A percentile compares a stretch with the other conserved stretches of the same genome.
These are phyloP conservation scores for Cheirogaleus medius DNA, from an alignment of 2,113 vertebrate genomes.

Conservation along the genomic window DNA sequence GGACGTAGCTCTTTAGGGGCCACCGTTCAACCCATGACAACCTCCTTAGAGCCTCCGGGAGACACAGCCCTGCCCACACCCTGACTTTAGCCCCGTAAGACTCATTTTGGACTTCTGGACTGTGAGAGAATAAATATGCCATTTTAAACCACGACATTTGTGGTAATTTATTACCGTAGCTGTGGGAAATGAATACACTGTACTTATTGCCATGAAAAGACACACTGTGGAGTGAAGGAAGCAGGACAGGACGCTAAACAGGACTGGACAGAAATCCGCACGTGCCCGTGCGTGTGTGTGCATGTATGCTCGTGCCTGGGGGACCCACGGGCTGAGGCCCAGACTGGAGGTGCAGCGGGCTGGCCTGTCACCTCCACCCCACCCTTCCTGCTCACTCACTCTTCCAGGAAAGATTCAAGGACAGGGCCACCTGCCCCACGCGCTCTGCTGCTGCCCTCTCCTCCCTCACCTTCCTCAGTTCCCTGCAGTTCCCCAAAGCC, in stretches of 20 bases:
- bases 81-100: neutral
- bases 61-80: neutral
- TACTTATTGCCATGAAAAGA: neutral
- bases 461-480: neutral
- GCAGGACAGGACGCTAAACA: neutral
- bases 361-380: neutral
- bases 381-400: too few species aligned
- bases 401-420: too few species aligned
- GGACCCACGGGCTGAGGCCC: too few species aligned
- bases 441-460: neutral
- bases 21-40: neutral
- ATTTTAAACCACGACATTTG: neutral
- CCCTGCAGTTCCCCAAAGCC: neutral
- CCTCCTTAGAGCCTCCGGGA: neutral
- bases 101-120: neutral
- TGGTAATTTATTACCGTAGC: neutral
- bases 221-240: neutral
- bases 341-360: rapidly evolving
- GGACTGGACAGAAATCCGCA: too few species aligned
- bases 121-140: neutral
- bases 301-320: too few species aligned
- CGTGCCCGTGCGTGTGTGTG: too few species aligned
- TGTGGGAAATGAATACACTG: neutral
- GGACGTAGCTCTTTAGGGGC: neutral
- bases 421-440: too few species aligned